These are phyloP conservation scores for Microtus californicus DNA, from an alignment of 2,797 vertebrate genomes.

Conservation along the genomic window DNA sequence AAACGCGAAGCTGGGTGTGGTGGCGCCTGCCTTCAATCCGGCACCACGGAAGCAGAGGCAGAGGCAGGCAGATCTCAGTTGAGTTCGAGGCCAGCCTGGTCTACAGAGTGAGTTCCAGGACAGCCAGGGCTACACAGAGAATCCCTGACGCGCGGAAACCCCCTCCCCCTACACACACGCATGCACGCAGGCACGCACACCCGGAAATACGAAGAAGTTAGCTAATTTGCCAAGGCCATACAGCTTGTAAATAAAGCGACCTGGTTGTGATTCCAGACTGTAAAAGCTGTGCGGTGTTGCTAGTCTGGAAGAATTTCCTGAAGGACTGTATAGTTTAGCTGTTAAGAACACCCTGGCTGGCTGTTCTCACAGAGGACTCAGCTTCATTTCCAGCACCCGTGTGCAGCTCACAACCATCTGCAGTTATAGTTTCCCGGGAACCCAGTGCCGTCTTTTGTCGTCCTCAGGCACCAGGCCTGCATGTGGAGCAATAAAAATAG, in stretches of 20 bases:
- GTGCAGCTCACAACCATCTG: neutral
- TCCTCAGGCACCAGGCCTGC: neutral
- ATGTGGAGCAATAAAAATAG: neutral
- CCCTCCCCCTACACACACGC: too few relatives aligned
- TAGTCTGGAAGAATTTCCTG: neutral
- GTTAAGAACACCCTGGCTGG: neutral
- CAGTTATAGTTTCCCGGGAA: neutral
- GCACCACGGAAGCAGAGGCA: neutral
- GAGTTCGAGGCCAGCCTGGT: neutral
- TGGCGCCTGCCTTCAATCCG: neutral
- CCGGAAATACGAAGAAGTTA: neutral
- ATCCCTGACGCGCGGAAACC: neutral
- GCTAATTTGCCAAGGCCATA: neutral
- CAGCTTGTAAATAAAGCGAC: neutral
- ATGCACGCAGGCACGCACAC: too few relatives aligned
- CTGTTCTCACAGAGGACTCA: too few relatives aligned
- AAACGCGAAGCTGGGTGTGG: neutral
- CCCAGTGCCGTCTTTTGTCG: neutral
- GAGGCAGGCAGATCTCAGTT: neutral
- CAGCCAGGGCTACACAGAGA: neutral
- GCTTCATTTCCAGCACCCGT: neutral
- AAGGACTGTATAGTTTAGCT: neutral
- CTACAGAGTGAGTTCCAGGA: neutral
- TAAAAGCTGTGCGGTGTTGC: neutral
- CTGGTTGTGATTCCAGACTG: constrained; percentile 4